Base-by-base conservation (phyloP, 2,888 invertebrate species). In the Lycaena phlaeas region DNA sequence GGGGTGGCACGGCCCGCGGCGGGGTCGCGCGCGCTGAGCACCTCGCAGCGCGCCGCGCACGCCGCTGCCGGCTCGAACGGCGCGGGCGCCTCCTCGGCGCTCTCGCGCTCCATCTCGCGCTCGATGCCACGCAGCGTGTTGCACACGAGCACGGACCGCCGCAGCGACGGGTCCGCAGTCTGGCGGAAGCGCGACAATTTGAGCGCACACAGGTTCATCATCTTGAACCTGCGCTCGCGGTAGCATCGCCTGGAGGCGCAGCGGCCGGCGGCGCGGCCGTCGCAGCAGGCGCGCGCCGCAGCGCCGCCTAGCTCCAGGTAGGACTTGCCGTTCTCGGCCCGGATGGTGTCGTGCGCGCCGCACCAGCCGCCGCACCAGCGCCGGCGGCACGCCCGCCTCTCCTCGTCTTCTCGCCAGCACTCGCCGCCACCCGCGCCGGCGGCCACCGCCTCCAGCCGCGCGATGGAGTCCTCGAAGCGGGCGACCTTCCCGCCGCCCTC, bases 91-190 rank as follows among this genome's bases (percentile, higher is more conserved):
- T 88, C 87, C 51, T 87, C 84, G 39, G 64, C 85, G 57, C 67
- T 86, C 68, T 89, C 90, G 44, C 88, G 81, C 69, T 94, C 94
- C 88, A 96, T 93, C 78, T 96, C 96, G 41, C 92, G 88, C 76
- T 96, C 96, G 63, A 96, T 91, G 68, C 91, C 89, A 67, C 95
- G 90, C 51, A 96, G 72, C 42, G 96, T 96, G 77, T 96, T 96
- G 86, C 95, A 95, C 61, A 97, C 96, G 48, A 97, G 89, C 65
- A 97, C 96, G 36, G 95, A 96, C 48, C 95, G 90, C 57, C 94
- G 89, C 44, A 97, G 85, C 46, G 94, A 94, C 29, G 96, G 95
- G 70, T 96, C 96, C 41, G 94, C 92, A 53, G 93, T 93, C 72
- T 95, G 95, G 41, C 95, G 89, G 61, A 93, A 92, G 57, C 94